Conservation (phyloP, 2,888 invertebrate genomes). For the Lottia gigantea region DNA sequence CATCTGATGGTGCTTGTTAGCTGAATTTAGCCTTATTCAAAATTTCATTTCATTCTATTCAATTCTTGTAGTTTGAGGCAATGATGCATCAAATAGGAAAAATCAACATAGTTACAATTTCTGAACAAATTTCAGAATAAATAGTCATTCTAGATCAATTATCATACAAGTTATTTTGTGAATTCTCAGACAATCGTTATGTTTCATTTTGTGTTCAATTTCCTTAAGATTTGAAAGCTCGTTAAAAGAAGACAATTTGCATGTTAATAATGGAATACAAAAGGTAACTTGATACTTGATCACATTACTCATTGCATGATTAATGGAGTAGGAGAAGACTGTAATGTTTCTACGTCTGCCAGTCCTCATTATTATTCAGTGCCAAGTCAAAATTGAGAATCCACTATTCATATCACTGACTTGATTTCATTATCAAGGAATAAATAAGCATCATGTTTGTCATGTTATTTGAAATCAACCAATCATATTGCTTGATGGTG, state of each 20-base stretch:
- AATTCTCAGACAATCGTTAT: too few species aligned
- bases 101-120: too few species aligned
- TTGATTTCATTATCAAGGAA: constrained; percentile 8
- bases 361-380: constrained; percentile 5
- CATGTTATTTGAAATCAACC: too few species aligned
- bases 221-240: neutral
- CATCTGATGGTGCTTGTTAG: too few species aligned
- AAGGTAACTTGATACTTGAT: neutral
- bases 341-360: constrained; percentile 3
- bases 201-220: neutral
- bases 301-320: constrained; percentile 6
- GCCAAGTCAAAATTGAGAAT: constrained; percentile 4
- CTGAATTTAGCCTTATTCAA: too few species aligned
- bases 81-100: too few species aligned
- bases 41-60: too few species aligned
- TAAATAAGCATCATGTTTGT: constrained; percentile 3
- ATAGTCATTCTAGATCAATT: too few species aligned
- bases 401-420: neutral
- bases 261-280: neutral
- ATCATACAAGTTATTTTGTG: too few species aligned
- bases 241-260: neutral
- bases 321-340: neutral
- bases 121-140: too few species aligned
- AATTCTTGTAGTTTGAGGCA: too few species aligned
- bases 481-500: too few species aligned